These are phyloP conservation scores for Gadopsis marmoratus DNA, from an alignment of 2,797 vertebrate species.

Conservation along the genomic window DNA sequence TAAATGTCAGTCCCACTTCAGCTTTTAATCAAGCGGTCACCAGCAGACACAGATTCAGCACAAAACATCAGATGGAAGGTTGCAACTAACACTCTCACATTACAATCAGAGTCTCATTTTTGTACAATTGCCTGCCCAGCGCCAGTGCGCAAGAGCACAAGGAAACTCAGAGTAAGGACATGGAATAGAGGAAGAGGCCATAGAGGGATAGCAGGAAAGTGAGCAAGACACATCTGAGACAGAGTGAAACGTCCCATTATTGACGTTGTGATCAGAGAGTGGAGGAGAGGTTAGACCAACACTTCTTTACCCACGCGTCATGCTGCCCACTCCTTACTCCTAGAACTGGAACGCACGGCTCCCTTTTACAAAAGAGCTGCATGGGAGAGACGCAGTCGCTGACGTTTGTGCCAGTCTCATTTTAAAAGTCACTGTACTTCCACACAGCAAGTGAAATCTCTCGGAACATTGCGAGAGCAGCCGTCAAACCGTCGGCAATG, in stretches of 20 bases:
- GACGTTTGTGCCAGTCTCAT: conserved; percentile 46
- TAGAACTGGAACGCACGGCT: conserved; percentile 40
- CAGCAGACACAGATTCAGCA: conserved; percentile 13
- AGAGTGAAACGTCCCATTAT: conserved; percentile 54
- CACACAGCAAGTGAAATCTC: conserved; percentile 45
- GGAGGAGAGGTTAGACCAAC: conserved; percentile 66
- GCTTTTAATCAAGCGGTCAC: conserved; percentile 48
- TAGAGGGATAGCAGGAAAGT: conserved; percentile 39
- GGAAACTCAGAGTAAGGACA: conserved; percentile 1
- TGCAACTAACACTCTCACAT: conserved; percentile 1
- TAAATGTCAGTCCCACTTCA: conserved; percentile 49
- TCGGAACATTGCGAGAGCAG: conserved; percentile 22
- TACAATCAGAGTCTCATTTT: not conserved
- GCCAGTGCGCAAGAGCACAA: not conserved
- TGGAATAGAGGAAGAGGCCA: conserved; percentile 33
- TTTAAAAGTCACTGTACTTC: conserved; percentile 65
- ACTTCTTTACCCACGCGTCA: conserved; percentile 69
- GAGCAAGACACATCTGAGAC: conserved; percentile 19
- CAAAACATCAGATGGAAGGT: not conserved
- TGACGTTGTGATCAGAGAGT: conserved; percentile 66
- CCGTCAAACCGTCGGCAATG: conserved; percentile 22
- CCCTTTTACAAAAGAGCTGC: conserved; percentile 54
- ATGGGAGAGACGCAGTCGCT: conserved; percentile 37
- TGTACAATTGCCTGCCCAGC: conserved; percentile 5
- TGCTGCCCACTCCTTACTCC: conserved; percentile 71